Percentiles rank a stretch among this genome's conserved stretches.
Conservation (phyloP, 23 tunicate species). For the Pegea sp. region DNA sequence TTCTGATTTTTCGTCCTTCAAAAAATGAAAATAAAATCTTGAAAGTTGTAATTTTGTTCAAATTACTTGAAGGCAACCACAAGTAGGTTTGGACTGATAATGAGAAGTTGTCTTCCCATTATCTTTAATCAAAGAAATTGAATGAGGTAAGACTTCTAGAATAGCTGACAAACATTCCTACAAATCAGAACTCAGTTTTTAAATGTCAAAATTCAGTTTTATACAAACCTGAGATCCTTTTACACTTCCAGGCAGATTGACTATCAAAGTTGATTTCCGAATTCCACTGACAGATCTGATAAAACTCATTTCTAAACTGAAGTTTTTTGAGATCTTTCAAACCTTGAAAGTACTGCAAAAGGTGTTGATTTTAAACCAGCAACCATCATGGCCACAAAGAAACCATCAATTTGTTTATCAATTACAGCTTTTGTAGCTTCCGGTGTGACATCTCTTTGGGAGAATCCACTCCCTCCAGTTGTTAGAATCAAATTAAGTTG, state of each 20-base stretch:
- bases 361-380: conserved; percentile 42
- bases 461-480: conserved; percentile 91
- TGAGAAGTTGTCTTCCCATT: conserved; percentile 2
- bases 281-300: conserved; percentile 74
- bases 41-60: too few relatives aligned
- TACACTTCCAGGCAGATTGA: conserved; percentile 80
- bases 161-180: conserved; percentile 66
- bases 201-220: too few relatives aligned
- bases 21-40: too few relatives aligned
- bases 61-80: neutral
- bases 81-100: neutral
- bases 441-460: conserved; percentile 83
- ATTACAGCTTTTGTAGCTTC: conserved; percentile 84
- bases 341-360: conserved; percentile 79
- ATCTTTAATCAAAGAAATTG: conserved; percentile 19
- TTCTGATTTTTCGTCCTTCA: neutral
- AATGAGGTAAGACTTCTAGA: conserved; percentile 53
- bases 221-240: conserved; percentile 55
- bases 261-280: conserved; percentile 32
- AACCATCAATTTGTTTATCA: conserved; percentile 52
- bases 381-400: conserved; percentile 35
- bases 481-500: conserved; percentile 57
- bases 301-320: neutral
- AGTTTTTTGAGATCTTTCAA: too few relatives aligned
- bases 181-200: neutral